A percentile compares a stretch with the other conserved stretches of the same genome.
These are phyloP conservation scores for Alloscopus bannaensis DNA, from an alignment of 2,888 invertebrate species.

Conservation along the genomic window DNA sequence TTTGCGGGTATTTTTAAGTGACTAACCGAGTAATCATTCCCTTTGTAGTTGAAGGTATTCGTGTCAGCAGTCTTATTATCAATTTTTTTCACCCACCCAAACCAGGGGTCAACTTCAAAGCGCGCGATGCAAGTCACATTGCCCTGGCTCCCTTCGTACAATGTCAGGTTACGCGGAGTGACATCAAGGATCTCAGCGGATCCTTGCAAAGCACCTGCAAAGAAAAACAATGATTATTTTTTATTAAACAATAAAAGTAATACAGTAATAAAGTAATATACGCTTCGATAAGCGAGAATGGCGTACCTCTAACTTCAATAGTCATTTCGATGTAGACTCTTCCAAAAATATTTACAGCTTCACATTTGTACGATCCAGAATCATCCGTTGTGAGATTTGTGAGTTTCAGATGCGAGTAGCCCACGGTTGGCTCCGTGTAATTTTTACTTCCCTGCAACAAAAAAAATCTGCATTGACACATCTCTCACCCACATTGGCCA, in stretches of 20 bases:
- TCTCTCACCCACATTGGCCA: too few species aligned
- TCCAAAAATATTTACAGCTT: slow-evolving; percentile 69
- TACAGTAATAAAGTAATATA: neutral
- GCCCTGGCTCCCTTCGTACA: slow-evolving; percentile 68
- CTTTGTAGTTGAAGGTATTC: slow-evolving; percentile 60
- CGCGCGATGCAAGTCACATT: slow-evolving; percentile 71
- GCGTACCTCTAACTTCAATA: slow-evolving; percentile 67
- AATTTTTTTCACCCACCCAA: slow-evolving; percentile 70
- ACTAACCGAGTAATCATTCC: slow-evolving; percentile 67
- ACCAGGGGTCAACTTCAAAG: slow-evolving; percentile 62
- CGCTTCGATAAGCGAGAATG: neutral
- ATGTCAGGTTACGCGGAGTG: slow-evolving; percentile 69
- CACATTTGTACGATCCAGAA: slow-evolving; percentile 69
- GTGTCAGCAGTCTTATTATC: slow-evolving; percentile 51
- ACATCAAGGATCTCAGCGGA: slow-evolving; percentile 70
- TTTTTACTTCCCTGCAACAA: slow-evolving; percentile 63
- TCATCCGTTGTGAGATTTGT: slow-evolving; percentile 66
- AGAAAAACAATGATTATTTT: slow-evolving; percentile 4
- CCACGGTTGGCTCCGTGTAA: slow-evolving; percentile 48
- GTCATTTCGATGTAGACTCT: slow-evolving; percentile 57
- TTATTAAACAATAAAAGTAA: neutral
- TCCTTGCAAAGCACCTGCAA: slow-evolving; percentile 59
- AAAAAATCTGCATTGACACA: too few species aligned
- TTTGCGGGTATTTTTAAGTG: neutral
- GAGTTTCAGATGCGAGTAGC: slow-evolving; percentile 62